Conservation (phyloP, 2,888 invertebrate species). For the Himalopsyche kuldschensis region DNA sequence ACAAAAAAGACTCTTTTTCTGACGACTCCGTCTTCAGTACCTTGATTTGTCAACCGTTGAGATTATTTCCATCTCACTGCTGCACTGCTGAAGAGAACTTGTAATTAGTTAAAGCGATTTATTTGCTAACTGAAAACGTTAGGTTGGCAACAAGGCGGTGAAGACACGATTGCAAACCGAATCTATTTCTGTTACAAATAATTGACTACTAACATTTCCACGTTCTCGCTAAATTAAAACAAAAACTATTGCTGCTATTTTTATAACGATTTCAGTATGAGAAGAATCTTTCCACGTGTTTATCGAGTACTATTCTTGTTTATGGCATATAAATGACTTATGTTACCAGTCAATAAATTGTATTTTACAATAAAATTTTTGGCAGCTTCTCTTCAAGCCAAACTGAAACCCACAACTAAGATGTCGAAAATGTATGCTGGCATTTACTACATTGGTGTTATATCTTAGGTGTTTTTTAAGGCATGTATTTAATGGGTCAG, state of each 20-base stretch:
- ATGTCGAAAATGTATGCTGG: no score
- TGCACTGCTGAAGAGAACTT: not conserved
- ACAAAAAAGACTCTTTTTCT: no score
- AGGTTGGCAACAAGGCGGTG: not conserved
- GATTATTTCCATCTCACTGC: not conserved
- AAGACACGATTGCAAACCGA: not conserved
- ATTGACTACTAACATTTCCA: not conserved
- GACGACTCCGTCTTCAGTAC: no score
- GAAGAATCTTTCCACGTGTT: not conserved
- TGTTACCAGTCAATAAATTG: no score
- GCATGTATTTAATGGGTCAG: no score
- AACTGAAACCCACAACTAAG: no score
- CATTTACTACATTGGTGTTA: no score
- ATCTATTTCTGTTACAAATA: not conserved
- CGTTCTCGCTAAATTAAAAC: not conserved
- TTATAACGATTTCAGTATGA: not conserved
- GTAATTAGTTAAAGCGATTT: not conserved
- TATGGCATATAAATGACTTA: not conserved
- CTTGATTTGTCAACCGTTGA: no score
- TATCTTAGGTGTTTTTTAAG: no score
- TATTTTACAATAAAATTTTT: no score
- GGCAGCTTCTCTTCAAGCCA: no score
- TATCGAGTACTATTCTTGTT: not conserved
- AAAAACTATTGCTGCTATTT: not conserved
- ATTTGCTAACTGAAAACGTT: not conserved